Conservation (phyloP, 1,140 invertebrate genomes). For the Drosophila lacertosa region DNA sequence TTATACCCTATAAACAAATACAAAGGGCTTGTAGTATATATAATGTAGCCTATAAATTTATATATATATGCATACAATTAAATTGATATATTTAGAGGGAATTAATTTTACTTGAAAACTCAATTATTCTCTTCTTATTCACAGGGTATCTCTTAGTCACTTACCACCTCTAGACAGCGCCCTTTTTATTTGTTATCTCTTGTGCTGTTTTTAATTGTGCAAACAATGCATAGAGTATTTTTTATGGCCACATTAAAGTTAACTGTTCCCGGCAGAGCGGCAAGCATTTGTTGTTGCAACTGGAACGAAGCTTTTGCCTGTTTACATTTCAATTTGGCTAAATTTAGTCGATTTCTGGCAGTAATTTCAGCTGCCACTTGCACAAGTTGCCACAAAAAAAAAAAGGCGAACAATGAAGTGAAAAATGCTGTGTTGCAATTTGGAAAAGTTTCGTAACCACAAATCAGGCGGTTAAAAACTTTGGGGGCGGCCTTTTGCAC, state of each 20-base stretch:
- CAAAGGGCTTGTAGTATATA: background rate
- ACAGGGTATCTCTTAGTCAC: background rate
- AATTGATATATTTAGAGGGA: too few relatives aligned
- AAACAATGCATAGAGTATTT: conserved; percentile 59
- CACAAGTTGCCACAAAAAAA: conserved; percentile 43
- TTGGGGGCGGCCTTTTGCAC: conserved; percentile 64
- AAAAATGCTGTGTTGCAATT: conserved; percentile 50
- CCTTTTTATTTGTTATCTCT: conserved; percentile 6
- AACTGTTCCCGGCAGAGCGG: conserved; percentile 40
- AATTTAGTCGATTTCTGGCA: conserved; percentile 62
- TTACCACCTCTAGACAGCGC: background rate
- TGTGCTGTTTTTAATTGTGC: conserved; percentile 48
- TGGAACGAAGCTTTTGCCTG: conserved; percentile 50
- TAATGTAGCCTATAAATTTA: too few relatives aligned
- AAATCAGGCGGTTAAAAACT: conserved; percentile 77
- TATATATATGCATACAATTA: too few relatives aligned
- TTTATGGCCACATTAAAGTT: conserved; percentile 72
- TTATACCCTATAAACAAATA: background rate
- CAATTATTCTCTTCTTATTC: too few relatives aligned
- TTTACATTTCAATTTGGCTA: conserved; percentile 57
- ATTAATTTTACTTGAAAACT: too few relatives aligned
- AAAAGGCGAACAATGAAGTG: conserved; percentile 33
- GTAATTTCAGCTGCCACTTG: conserved; percentile 23
- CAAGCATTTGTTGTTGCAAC: conserved; percentile 38
- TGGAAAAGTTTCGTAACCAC: conserved; percentile 70